Base-by-base conservation (phyloP, 2,888 invertebrate species). In the Epinotia nisella region DNA sequence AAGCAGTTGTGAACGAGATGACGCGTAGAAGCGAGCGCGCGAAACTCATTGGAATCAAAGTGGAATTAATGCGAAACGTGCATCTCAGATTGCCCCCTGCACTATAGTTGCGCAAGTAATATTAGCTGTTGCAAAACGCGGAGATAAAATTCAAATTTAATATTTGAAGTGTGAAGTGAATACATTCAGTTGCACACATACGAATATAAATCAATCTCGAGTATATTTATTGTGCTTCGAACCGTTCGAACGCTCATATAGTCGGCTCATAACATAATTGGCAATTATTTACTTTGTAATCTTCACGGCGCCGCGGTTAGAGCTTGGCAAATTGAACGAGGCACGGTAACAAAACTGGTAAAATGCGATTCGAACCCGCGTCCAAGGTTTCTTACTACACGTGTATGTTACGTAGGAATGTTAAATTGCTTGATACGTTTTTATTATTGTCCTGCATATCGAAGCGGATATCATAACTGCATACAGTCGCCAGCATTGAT, bases 121-220 rank as follows among this genome's bases (percentile, higher is more conserved):
- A 59, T 17, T 35, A 29, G 29, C 59, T 58, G 24, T 58, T 29
- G 58, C 58, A 58, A 29, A 58, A 29, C 58, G 15, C 24, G n/a
- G 17, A 59, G 59, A 39, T 39, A 59, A 59, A 19, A 59, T 59
- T 39, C 39, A 29, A 49, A 62, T 49, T n/a, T 24, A 51, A 62
- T 24, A 45, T 49, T 62, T 62, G 24, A 62, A 49, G 21, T 49
- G 21, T 49, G 45, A 62, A 62, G 61, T 62, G 45, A 62, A 62
- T 19, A 19, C 45, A 24, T 49, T 41, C 45, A 21, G 11, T 21
- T 61, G 21, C 15, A 45, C 45, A 60, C 45, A 62, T 15, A n/a
- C 49, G 29, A 49, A 62, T 17, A 51, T 62, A 62, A 51, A 62
- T 29, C 62, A 51, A 29, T 49, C 17, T 24, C 61, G 15, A 21